These are phyloP conservation scores for Meteorus cinctellus DNA, from an alignment of 2,888 invertebrate genomes.

Conservation along the genomic window DNA sequence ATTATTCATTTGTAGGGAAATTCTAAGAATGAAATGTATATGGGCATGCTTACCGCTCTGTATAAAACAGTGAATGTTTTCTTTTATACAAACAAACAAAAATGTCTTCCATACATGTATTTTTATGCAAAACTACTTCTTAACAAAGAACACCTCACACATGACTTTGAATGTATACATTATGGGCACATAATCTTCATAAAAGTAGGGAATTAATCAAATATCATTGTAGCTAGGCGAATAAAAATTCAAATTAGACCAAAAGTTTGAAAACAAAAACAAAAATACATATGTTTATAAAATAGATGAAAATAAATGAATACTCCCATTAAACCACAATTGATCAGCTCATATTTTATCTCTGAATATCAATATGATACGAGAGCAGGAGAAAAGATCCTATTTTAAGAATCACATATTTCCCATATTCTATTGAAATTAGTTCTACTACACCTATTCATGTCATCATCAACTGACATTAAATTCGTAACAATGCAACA, in stretches of 20 bases:
- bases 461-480: not conserved
- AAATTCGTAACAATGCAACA: not conserved
- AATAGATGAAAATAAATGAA: not conserved
- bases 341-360: too few relatives aligned
- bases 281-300: not conserved
- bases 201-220: not conserved
- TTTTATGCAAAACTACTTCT: not conserved
- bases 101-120: not conserved
- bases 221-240: not conserved
- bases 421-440: not conserved
- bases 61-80: slow-evolving; percentile 13
- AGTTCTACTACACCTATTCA: not conserved
- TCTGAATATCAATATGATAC: too few relatives aligned
- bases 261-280: not conserved
- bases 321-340: too few relatives aligned
- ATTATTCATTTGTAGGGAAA: not conserved
- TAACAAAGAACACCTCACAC: not conserved
- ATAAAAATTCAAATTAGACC: not conserved
- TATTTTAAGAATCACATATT: not conserved
- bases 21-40: not conserved
- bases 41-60: not conserved
- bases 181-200: not conserved
- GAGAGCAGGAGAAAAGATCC: not conserved
- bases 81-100: not conserved
- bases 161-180: too few relatives aligned